phyloP scores from a whole-genome alignment of 2,113 vertebrate genomes.

The Equus przewalskii region DNA sequence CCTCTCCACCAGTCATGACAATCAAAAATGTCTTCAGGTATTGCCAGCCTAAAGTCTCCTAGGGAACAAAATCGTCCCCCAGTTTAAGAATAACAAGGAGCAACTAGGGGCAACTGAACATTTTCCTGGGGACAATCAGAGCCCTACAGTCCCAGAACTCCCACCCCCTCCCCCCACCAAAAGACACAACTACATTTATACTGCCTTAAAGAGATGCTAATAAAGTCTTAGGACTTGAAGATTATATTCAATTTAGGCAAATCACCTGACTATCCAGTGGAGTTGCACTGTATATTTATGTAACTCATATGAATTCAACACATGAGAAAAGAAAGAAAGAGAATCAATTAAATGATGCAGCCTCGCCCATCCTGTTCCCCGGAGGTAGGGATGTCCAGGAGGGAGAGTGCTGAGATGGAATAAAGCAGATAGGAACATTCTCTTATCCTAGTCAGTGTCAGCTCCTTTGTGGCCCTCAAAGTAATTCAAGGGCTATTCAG shows the following conservation, averaged over 20 bases:
- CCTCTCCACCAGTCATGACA: not conserved
- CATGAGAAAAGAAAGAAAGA: not conserved
- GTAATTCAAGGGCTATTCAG: not conserved
- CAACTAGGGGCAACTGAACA: not conserved
- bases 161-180: too few species aligned
- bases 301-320: not conserved
- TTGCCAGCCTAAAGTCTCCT: not conserved
- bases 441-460: not conserved
- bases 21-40: not conserved
- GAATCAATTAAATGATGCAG: not conserved
- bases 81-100: not conserved
- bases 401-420: not conserved
- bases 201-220: not conserved
- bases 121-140: too few species aligned
- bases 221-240: not conserved
- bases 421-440: not conserved
- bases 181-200: not conserved
- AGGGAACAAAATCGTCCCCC: not conserved
- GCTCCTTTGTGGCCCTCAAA: not conserved
- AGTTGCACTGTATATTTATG: not conserved
- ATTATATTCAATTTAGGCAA: not conserved
- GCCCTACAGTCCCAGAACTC: too few species aligned
- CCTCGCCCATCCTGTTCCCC: not conserved
- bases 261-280: not conserved
- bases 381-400: not conserved